phyloP scores from a whole-genome alignment of 2,888 invertebrate genomes.

The Euzophera pinguis region DNA sequence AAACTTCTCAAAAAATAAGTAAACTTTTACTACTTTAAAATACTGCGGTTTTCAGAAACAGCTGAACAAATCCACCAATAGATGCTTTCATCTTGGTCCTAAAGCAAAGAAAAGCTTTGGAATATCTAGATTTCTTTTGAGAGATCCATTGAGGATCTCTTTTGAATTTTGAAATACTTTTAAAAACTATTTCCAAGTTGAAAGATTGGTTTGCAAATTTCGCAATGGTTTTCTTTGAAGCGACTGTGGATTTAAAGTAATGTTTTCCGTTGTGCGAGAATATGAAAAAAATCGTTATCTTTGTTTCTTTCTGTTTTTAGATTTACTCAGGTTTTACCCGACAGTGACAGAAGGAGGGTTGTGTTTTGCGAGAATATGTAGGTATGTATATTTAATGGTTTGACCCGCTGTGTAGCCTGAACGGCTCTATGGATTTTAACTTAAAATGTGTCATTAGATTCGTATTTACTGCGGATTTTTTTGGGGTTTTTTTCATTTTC shows the following conservation, averaged over 20 bases:
- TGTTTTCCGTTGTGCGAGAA: background rate
- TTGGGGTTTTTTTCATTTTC: too few species aligned
- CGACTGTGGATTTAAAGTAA: background rate
- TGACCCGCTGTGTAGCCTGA: too few species aligned
- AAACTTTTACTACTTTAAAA: conserved; percentile 8
- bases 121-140: conserved; percentile 15
- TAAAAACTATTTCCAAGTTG: conserved; percentile 1
- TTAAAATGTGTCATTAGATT: too few species aligned
- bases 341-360: too few species aligned
- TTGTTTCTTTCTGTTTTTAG: too few species aligned
- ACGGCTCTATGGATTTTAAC: too few species aligned
- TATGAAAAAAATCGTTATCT: too few species aligned
- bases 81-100: conserved; percentile 52
- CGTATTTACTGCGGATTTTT: too few species aligned
- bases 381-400: too few species aligned
- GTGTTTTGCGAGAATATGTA: too few species aligned
- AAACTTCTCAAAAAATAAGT: background rate
- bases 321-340: too few species aligned
- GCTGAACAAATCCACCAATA: conserved; percentile 39
- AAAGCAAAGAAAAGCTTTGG: conserved; percentile 41
- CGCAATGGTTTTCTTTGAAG: background rate
- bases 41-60: conserved; percentile 41
- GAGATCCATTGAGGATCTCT: conserved; percentile 3
- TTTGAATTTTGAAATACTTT: conserved; percentile 1
- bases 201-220: background rate